Evolutionary conservation across 2,797 vertebrate species (phyloP).

Genomic region (Brachyrhaphis roseni): DNA sequence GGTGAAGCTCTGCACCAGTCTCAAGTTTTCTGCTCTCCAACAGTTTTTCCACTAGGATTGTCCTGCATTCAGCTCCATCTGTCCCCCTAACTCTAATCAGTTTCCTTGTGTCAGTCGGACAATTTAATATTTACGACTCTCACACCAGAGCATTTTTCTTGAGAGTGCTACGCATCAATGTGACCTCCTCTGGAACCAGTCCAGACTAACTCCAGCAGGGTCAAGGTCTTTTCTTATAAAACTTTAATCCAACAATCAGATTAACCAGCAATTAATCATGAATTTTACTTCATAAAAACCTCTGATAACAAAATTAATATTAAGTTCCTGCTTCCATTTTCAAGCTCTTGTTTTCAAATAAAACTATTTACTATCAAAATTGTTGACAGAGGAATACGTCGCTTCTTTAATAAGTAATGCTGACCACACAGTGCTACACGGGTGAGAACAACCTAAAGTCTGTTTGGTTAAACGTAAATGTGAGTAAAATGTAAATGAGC

Average conservation of each 20-base stretch:
- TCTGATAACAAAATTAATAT: too few species aligned
- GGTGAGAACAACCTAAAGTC: too few species aligned
- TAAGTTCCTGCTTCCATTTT: too few species aligned
- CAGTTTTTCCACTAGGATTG: not conserved
- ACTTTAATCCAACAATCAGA: not conserved
- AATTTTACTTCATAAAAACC: not conserved
- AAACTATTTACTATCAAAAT: too few species aligned
- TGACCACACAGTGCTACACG: too few species aligned
- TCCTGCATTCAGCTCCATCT: not conserved
- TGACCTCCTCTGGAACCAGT: not conserved
- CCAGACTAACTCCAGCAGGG: not conserved
- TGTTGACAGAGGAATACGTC: too few species aligned
- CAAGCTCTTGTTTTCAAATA: too few species aligned
- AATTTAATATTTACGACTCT: not conserved
- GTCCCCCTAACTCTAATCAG: not conserved
- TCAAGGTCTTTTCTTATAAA: not conserved
- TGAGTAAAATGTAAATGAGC: too few species aligned
- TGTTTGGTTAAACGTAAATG: too few species aligned
- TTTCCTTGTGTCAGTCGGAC: not conserved
- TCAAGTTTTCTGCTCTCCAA: not conserved
- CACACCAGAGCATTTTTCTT: not conserved
- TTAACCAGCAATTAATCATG: not conserved
- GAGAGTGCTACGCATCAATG: not conserved
- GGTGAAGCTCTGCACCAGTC: not conserved
- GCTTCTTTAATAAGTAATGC: too few species aligned